Percentiles rank a stretch among this genome's conserved stretches.
Conservation (phyloP, 2,888 invertebrate genomes). For the Cerceris ruficornis region DNA sequence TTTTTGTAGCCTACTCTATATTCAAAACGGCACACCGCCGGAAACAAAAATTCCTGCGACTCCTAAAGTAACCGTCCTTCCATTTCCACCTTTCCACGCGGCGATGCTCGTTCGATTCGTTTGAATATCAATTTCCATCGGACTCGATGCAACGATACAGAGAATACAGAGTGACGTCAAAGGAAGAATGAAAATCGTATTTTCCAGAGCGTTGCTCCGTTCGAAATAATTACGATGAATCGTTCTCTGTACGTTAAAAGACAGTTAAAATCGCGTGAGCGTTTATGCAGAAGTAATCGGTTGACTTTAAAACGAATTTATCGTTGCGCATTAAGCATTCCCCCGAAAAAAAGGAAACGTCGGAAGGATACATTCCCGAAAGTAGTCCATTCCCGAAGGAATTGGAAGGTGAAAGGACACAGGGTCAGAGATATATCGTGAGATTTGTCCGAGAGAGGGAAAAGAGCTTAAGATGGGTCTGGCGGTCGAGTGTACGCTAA, state of each 20-base stretch:
- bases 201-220: too few relatives aligned
- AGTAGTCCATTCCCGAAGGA: background rate
- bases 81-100: constrained; percentile 4
- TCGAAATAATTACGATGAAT: background rate
- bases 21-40: constrained; percentile 23
- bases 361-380: background rate
- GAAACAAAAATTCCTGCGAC: constrained; percentile 23
- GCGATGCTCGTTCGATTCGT: constrained; percentile 9
- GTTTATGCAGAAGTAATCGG: background rate
- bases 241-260: background rate
- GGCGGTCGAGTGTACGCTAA: background rate
- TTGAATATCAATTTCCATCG: background rate
- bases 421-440: constrained; percentile 15
- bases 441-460: constrained; percentile 5
- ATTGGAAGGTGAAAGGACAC: constrained; percentile 4
- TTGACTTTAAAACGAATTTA: background rate
- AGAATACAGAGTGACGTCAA: too few relatives aligned
- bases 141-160: too few relatives aligned
- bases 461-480: background rate
- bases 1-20: constrained; percentile 27
- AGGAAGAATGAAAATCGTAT: too few relatives aligned
- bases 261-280: background rate
- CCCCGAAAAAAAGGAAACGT: background rate
- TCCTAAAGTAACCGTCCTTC: constrained; percentile 2
- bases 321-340: background rate